Evolutionary conservation across 2,888 invertebrate species (phyloP), one percentile per base, ranked within the genome.

Genomic region (Coleophora flavipennella): DNA sequence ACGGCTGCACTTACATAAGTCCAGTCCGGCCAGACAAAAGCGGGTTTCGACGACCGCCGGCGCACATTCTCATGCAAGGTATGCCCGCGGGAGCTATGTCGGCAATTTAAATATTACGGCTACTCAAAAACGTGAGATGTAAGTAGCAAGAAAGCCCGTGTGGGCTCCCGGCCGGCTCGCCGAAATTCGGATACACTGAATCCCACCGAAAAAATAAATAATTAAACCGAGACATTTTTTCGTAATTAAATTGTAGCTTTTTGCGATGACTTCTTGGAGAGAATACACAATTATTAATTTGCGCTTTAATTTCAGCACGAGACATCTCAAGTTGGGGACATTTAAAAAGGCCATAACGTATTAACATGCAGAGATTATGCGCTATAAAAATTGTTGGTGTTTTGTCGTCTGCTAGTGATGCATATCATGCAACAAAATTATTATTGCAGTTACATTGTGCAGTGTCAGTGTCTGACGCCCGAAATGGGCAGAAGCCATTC

Each of bases 31-130:
- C 71, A 76, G 78, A 77, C 74, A 76, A 71, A 71, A 81, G 79
- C 81, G 57, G 67, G 81, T 79, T 80, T 72, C 57, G 78, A 71
- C 64, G 72, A 72, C 69, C 77, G 78, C 73, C 75, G 69, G 62
- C 67, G 69, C 64, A 66, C 79, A 83, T 83, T 84, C 83, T 79
- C 84, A 81, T 81, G 81, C 76, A 63, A 70, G 79, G 74, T 74
- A 80, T 77, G 81, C 80, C 83, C 73, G 65, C 72, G 62, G 81
- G 80, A 81, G 80, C 72, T 72, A 81, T 80, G 79, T 66, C 71
- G 69, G 72, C 78, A 81, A 84, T 84, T 84, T 83, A 79, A 83
- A 83, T 81, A 81, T 81, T 79, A 80, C 79, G 72, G 76, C 74
- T 71, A 74, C 80, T 78, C 75, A 80, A 83, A 81, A 83, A 81